A percentile compares a stretch with the other conserved stretches of the same genome.
Conservation (phyloP, 2,888 invertebrate genomes). For the Oligia latruncula region DNA sequence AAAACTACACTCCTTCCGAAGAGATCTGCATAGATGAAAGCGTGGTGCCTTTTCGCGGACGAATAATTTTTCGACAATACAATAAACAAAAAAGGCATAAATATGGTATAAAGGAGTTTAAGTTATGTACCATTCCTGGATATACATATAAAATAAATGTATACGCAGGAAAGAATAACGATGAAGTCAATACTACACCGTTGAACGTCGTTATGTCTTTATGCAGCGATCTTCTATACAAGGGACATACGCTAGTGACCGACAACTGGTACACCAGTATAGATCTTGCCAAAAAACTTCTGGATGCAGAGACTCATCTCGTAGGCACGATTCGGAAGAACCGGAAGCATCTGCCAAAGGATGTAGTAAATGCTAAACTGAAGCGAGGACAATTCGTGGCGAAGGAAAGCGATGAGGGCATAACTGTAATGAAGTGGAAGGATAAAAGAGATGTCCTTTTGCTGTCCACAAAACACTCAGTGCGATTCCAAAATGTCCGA, state of each 20-base stretch:
- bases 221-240: no score
- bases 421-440: conserved; percentile 46
- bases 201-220: no score
- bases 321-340: conserved; percentile 53
- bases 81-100: no score
- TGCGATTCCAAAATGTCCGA: conserved; percentile 27
- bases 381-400: conserved; percentile 44
- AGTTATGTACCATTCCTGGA: no score
- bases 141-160: no score
- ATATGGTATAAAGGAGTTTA: no score
- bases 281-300: conserved; percentile 39
- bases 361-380: conserved; percentile 47
- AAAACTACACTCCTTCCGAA: no score
- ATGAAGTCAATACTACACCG: no score
- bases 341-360: conserved; percentile 43
- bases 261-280: conserved; percentile 51
- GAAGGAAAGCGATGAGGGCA: conserved; percentile 35
- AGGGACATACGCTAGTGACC: conserved; percentile 26
- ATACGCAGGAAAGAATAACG: no score
- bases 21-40: no score
- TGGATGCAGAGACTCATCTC: conserved; percentile 39
- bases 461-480: conserved; percentile 49
- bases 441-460: conserved; percentile 47
- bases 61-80: no score
- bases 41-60: no score